Evolutionary conservation across 2,113 vertebrate genomes (phyloP), one percentile per base, ranked within the genome.

Genomic region (Antennarius striatus): DNA sequence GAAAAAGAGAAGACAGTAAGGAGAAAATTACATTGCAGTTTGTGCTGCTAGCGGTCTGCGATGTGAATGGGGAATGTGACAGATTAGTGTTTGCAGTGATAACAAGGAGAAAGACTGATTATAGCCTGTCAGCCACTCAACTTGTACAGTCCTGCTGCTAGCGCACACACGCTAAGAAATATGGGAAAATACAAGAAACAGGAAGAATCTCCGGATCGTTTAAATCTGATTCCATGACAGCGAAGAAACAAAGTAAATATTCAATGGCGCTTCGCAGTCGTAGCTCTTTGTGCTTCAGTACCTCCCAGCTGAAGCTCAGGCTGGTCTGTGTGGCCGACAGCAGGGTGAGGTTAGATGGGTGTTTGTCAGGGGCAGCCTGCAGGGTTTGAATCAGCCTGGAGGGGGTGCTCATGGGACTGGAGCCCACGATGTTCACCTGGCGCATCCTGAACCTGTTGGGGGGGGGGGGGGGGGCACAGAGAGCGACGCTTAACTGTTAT

Each of bases 301-400:
- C 97, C 96, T 94, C 93, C 97, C 97, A 99, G 63, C 90, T 93
- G 32, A 99, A 90, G 85, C 89, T 87, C 57, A 99, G 91, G 82
- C 95, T 97, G 81, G 95, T 98, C 91, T 97, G 95, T 3, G 96
- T 96, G 56, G 95, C 94, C 0, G 95, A 95, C 53, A 95, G 90
- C 42, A 96, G 92, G 0, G 90, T 94, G 71, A 98, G 75, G 15
- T 95, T 95, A 11, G 92, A 88, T 0, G 97, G 97, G 16, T 93
- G 90, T 3, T 91, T 84, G 0, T 99, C 96, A 0, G 96, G 97
- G 0, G 96, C 94, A 0, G 94, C 96, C 87, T 97, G 96, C 66
- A 98, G 86, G 0, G 97, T 99, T 86, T 97, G 95, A 81, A 98
- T 98, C 65, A 96, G 83, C 2, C 96, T 91, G 32, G 97, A 98